Conservation (phyloP, 2,888 invertebrate genomes). For the Lottia gigantea region DNA sequence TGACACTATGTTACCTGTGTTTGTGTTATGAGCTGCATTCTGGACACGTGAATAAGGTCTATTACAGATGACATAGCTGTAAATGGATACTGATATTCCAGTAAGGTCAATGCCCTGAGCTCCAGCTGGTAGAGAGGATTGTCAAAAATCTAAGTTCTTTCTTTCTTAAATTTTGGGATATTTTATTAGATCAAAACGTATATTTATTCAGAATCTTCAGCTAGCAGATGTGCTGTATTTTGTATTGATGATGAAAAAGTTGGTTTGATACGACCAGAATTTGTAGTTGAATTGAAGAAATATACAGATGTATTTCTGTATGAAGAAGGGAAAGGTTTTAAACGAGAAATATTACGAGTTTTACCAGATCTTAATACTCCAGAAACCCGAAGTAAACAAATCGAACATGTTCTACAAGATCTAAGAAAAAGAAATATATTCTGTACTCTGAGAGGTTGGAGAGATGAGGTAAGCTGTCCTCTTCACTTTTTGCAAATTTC, state of each 20-base stretch:
- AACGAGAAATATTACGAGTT: not conserved
- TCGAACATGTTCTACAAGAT: slow-evolving; percentile 83
- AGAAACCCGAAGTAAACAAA: slow-evolving; percentile 74
- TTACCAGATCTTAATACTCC: not conserved
- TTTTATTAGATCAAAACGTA: too few species aligned
- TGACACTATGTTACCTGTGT: too few species aligned
- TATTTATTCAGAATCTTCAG: slow-evolving; percentile 77
- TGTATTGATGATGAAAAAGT: slow-evolving; percentile 90
- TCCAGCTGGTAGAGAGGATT: too few species aligned
- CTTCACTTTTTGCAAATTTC: not conserved
- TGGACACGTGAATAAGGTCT: too few species aligned
- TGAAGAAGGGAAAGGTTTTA: not conserved
- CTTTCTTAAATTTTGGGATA: too few species aligned
- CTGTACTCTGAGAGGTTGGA: slow-evolving; percentile 79
- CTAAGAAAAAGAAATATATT: slow-evolving; percentile 80
- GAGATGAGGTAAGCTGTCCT: slow-evolving; percentile 80
- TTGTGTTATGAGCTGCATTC: too few species aligned
- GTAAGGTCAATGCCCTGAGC: too few species aligned
- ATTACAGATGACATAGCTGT: too few species aligned
- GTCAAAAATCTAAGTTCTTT: too few species aligned
- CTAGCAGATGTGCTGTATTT: slow-evolving; percentile 86
- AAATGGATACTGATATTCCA: too few species aligned
- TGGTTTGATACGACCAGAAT: slow-evolving; percentile 86
- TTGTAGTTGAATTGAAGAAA: slow-evolving; percentile 79
- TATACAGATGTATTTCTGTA: slow-evolving; percentile 79